Evolutionary conservation across 30 jellyfish, hydroid and myxozoan genomes (phyloP), one percentile per base, ranked within the genome.

Genomic region (Sanderia malayensis): DNA sequence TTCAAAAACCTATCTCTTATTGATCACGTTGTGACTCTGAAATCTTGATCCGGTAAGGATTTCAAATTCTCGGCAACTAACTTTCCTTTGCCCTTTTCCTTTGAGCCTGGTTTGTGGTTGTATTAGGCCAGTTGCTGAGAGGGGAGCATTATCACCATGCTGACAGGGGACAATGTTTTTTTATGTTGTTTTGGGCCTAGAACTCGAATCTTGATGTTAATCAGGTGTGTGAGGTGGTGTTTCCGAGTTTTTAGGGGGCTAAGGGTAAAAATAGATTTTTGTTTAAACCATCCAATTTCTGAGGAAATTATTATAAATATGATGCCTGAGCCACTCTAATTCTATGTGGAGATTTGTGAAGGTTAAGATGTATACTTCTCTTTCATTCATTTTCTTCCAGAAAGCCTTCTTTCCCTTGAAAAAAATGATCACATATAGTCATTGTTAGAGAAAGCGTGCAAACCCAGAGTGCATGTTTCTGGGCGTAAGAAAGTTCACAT

Each of bases 171-270:
- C n/a, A n/a, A n/a, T n/a, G n/a, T n/a, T 59, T 59, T 59, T 22
- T 2, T 59, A 31, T 15, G 44, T 26, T 2, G 37, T 59, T 59
- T 59, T 59, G 2, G 71, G 71, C 44, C 2, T 26, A 59, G 3
- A 59, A 1, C 25, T 21, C 37, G 44, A 59, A 59, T 22, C 71
- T 59, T 19, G 33, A 26, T 59, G 71, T 59, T 59, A 20, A 59
- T 59, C 44, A 20, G 71, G 33, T 31, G 71, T 26, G 33, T 23
- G 24, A 7, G 67, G 24, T 4, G 71, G 71, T 26, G 71, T 59
- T 59, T 22, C 71, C 71, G 9, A 59, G 44, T 1, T 1, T 18
- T 59, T n/a, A 41, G 71, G 44, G 71, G 41, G 34, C 25, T 41
- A 31, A 22, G 25, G 71, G 33, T 2, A 22, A 59, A 59, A 59